phyloP scores from a whole-genome alignment of 2,888 invertebrate genomes.

The Stenoptilia bipunctidactyla region DNA sequence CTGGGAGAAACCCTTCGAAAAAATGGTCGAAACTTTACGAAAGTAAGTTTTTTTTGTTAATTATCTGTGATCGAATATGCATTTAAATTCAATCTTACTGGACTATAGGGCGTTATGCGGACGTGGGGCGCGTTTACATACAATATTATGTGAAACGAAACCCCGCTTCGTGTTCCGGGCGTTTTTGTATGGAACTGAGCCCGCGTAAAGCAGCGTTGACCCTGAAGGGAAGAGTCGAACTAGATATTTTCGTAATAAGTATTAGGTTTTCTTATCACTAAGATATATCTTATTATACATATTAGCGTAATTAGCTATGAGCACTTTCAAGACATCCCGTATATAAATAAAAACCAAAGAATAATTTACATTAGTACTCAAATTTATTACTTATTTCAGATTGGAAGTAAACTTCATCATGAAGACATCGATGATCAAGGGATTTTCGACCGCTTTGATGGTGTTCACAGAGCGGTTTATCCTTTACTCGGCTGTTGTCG shows the following conservation, averaged over 20 bases:
- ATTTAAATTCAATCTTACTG: no score
- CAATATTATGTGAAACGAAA: no score
- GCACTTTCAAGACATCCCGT: not conserved
- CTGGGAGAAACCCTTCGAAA: slow-evolving; percentile 85
- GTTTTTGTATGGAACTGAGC: no score
- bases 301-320: no score
- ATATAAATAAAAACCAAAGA: not conserved
- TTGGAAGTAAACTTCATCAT: slow-evolving; percentile 78
- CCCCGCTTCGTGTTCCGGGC: no score
- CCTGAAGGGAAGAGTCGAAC: no score
- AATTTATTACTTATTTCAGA: slow-evolving; percentile 40
- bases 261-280: not conserved
- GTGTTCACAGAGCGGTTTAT: slow-evolving; percentile 90
- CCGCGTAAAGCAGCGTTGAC: no score
- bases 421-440: slow-evolving; percentile 76
- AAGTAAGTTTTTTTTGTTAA: no score
- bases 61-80: no score
- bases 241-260: not conserved
- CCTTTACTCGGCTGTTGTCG: slow-evolving; percentile 81
- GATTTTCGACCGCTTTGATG: slow-evolving; percentile 74
- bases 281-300: not conserved
- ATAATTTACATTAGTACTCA: not conserved
- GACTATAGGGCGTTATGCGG: no score
- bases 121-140: no score
- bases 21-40: slow-evolving; percentile 75